Conservation (phyloP, 2,113 vertebrate genomes). For the Propithecus coquereli region DNA sequence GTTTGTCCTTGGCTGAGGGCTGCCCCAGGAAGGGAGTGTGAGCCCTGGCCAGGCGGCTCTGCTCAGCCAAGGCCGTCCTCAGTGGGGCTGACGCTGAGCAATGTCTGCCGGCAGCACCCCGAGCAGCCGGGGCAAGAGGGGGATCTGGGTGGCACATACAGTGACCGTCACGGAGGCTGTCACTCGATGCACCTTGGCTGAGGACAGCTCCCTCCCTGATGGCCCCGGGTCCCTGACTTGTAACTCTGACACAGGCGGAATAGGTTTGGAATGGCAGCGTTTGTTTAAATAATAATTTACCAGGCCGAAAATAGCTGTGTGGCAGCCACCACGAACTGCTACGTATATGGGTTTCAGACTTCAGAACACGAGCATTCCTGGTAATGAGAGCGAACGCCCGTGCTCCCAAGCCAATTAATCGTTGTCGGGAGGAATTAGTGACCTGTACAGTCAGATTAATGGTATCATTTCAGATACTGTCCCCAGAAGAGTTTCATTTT, state of each 20-base stretch:
- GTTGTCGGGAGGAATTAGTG: neutral
- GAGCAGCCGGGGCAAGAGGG: fast-evolving
- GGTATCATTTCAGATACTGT: neutral
- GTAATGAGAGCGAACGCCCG: neutral
- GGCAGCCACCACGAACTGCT: neutral
- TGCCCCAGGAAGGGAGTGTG: neutral
- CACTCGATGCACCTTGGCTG: neutral
- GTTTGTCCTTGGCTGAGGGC: neutral
- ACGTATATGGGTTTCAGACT: neutral
- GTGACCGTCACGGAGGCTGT: fast-evolving
- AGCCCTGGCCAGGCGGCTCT: neutral
- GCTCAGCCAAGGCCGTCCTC: neutral
- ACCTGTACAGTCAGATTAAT: neutral
- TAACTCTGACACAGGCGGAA: fast-evolving
- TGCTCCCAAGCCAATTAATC: neutral
- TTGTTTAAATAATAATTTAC: neutral
- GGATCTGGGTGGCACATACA: fast-evolving
- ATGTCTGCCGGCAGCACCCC: neutral
- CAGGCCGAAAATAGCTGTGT: neutral
- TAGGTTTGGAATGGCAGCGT: neutral
- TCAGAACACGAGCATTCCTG: neutral
- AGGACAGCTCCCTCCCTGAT: fast-evolving
- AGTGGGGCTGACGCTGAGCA: neutral
- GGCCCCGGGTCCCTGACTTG: too few relatives aligned
- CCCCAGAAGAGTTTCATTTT: neutral